phyloP scores from a whole-genome alignment of 2,113 vertebrate species.

The Phylloscopus trochiloides region DNA sequence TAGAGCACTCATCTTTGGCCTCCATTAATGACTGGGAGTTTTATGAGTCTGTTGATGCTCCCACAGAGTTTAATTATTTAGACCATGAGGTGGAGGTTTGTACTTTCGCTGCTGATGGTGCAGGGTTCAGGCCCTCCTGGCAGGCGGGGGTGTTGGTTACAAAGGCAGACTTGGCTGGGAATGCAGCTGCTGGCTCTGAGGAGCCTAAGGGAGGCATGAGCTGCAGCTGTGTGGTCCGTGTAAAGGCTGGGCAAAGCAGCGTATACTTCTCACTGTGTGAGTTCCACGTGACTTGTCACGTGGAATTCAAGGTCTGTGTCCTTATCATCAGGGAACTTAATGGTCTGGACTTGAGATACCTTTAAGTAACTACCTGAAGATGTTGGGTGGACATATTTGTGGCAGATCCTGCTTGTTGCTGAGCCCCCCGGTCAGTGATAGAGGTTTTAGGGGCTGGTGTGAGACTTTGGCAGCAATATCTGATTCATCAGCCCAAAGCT shows the following conservation, averaged over 20 bases:
- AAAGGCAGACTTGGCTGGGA: not conserved
- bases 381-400: not conserved
- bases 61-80: slow-evolving; percentile 66
- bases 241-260: not conserved
- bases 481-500: not conserved
- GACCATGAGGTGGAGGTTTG: slow-evolving; percentile 9
- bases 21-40: slow-evolving; percentile 54
- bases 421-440: not conserved
- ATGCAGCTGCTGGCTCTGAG: not conserved
- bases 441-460: not conserved
- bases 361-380: not conserved
- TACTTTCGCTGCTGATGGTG: slow-evolving; percentile 7
- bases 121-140: slow-evolving; percentile 15
- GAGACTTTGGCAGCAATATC: not conserved
- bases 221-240: not conserved
- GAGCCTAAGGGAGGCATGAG: not conserved
- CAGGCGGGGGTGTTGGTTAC: not conserved
- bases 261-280: not conserved
- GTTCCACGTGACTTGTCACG: accelerated
- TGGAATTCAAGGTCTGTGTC: not conserved
- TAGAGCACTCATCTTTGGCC: slow-evolving; percentile 48
- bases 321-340: not conserved
- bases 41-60: slow-evolving; percentile 55
- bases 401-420: not conserved
- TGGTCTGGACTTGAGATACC: not conserved